These are phyloP conservation scores for Sinotaia quadrata DNA, from an alignment of 2,888 invertebrate species.

Conservation along the genomic window DNA sequence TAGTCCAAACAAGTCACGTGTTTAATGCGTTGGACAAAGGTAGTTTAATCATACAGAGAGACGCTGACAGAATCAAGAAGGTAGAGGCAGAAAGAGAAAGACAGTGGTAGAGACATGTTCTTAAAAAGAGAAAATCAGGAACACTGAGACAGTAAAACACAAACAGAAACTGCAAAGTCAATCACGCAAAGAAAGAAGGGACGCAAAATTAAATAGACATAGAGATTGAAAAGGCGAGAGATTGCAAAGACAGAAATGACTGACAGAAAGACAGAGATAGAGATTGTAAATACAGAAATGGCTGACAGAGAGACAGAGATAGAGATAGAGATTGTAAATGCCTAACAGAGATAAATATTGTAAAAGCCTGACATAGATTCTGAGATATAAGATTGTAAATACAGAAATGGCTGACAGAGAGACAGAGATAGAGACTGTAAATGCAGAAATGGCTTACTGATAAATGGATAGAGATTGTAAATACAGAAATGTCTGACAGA, in stretches of 20 bases:
- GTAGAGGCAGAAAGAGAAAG: neutral
- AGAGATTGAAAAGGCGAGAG: conserved; percentile 1
- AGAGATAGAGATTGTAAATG: neutral
- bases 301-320: neutral
- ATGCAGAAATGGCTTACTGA: neutral
- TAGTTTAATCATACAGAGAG: neutral
- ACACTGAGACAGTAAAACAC: neutral
- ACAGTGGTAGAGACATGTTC: neutral
- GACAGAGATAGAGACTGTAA: neutral
- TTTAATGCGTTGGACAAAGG: too few relatives aligned
- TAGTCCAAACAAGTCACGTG: too few relatives aligned
- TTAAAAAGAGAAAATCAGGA: neutral
- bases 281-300: neutral
- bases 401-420: too few relatives aligned
- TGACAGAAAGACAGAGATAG: neutral
- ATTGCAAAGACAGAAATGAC: neutral
- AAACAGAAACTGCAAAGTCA: too few relatives aligned
- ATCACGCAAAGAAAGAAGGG: too few relatives aligned
- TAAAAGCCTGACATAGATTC: too few relatives aligned
- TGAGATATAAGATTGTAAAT: too few relatives aligned
- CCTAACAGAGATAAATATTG: too few relatives aligned
- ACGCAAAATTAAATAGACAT: neutral
- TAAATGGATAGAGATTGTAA: neutral
- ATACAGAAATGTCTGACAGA: neutral
- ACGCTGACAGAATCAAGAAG: neutral